Evolutionary conservation across 1,140 invertebrate genomes (phyloP).

Genomic region (Arion vulgaris): DNA sequence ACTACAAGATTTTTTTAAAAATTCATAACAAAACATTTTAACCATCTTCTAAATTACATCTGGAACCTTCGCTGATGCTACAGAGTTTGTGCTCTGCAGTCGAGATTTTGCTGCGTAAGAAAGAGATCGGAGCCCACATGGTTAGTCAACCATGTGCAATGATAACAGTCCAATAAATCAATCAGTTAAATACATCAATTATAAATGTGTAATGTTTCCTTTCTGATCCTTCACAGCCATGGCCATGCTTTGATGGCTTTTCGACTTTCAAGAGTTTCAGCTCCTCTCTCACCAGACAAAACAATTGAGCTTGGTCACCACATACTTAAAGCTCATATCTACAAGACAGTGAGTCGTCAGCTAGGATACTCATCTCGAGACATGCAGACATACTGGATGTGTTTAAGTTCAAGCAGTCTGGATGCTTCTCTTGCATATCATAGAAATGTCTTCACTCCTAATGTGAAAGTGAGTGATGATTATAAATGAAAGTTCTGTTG

Average conservation of each 20-base stretch:
- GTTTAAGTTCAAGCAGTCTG: conserved; percentile 85
- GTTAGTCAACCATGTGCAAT: too few species aligned
- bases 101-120: too few species aligned
- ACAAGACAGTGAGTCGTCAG: conserved; percentile 77
- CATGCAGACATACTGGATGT: conserved; percentile 91
- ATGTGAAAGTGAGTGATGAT: conserved; percentile 84
- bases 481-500: too few species aligned
- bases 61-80: too few species aligned
- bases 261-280: conserved; percentile 86
- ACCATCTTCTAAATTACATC: too few species aligned
- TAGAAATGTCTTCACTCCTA: conserved; percentile 94
- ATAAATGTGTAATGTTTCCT: too few species aligned
- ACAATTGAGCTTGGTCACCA: conserved; percentile 95
- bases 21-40: too few species aligned
- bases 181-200: too few species aligned
- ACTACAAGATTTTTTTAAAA: too few species aligned
- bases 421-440: conserved; percentile 87
- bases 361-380: conserved; percentile 81
- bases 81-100: too few species aligned
- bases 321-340: conserved; percentile 95
- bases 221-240: conserved; percentile 77
- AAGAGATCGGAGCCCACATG: too few species aligned
- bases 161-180: too few species aligned
- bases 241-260: conserved; percentile 95
- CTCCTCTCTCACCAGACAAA: conserved; percentile 87